Evolutionary conservation across 37 sponge, comb jelly and placozoan species (phyloP), one percentile per base, ranked within the genome.

Genomic region (Oopsacas minuta): DNA sequence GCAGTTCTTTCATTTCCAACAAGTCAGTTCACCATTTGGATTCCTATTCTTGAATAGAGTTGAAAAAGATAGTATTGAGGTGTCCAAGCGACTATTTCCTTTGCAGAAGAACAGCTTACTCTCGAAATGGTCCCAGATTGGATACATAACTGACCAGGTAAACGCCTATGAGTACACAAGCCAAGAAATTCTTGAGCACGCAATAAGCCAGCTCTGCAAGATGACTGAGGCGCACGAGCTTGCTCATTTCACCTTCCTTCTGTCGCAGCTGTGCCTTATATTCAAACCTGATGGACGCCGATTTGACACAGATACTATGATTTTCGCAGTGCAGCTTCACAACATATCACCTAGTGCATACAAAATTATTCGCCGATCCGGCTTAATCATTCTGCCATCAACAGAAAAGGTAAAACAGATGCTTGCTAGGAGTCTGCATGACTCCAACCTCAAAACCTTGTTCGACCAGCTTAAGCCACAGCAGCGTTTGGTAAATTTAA

Each of bases 71-170:
- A 34, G 75, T 34, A 61, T 61, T 61, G 75, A 61, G 75, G 75
- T 61, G 75, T 61, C 7, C 75, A 61, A 61, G 75, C 75, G 75
- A 61, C 75, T 61, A 61, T 61, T 61, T 61, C 75, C 75, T 61
- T 61, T 61, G 75, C 75, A 61, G 75, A 61, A 61, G 75, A 61
- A 61, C 75, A 61, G 75, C 75, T 61, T 61, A 61, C 30, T 61
- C 75, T 61, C 75, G 75, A 61, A 61, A 61, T 61, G 75, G 75
- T 61, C 75, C 75, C 75, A 61, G 75, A 61, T 61, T 61, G 28
- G 75, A 61, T 61, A 61, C 75, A 61, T 61, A 61, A 61, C 75
- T 61, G 75, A 61, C 75, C 75, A 61, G 75, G 75, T 61, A 61
- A 61, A 61, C 75, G 75, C 75, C 75, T 61, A 61, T 61, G 75